These are phyloP conservation scores for Rhinoderma darwinii DNA, from an alignment of 2,113 vertebrate genomes.

Conservation along the genomic window DNA sequence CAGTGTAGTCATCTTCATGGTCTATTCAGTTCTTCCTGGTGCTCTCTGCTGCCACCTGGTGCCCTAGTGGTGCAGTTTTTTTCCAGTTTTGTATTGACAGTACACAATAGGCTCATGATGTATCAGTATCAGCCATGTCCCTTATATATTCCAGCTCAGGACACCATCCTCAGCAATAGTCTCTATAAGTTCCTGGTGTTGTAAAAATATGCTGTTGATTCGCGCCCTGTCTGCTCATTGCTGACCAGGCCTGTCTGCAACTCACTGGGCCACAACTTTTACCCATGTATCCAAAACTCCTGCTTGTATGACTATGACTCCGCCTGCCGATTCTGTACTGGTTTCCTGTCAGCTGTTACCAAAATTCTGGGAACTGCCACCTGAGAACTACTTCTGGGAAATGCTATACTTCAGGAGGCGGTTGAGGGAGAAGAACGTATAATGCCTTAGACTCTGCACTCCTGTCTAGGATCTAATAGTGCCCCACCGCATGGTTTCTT, in stretches of 20 bases:
- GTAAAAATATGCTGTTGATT: neutral
- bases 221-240: neutral
- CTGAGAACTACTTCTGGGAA: neutral
- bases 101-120: too few relatives aligned
- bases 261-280: too few relatives aligned
- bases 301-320: neutral
- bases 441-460: too few relatives aligned
- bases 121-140: too few relatives aligned
- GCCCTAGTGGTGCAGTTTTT: too few relatives aligned
- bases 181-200: neutral
- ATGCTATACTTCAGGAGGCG: neutral
- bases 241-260: neutral
- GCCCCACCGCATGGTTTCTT: too few relatives aligned
- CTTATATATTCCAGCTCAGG: neutral
- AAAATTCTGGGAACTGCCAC: neutral
- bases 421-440: neutral
- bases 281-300: neutral
- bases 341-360: neutral
- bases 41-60: too few relatives aligned
- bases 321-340: neutral
- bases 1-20: too few relatives aligned
- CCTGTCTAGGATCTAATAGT: too few relatives aligned
- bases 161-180: neutral
- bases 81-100: too few relatives aligned
- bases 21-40: too few relatives aligned